Evolutionary conservation across 92 coral and sea anemone genomes (phyloP).

Genomic region (Scolanthus callimorphus): DNA sequence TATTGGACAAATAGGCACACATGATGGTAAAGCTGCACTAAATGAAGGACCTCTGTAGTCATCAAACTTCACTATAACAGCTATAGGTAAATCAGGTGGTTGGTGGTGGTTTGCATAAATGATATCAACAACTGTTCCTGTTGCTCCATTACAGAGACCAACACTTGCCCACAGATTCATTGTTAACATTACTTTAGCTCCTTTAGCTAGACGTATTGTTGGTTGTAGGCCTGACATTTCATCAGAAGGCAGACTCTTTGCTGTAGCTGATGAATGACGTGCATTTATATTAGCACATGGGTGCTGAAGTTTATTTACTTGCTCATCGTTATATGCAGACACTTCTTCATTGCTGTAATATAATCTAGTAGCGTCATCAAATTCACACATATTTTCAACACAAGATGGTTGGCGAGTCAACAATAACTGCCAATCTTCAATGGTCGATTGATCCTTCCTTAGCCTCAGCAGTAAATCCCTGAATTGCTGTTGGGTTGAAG

Average conservation of each 20-base stretch:
- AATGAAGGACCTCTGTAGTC: conserved; percentile 51
- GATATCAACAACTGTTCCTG: conserved; percentile 30
- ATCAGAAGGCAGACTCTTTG: conserved; percentile 12
- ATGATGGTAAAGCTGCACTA: conserved; percentile 34
- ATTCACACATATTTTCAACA: conserved; percentile 11
- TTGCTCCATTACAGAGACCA: conserved; percentile 53
- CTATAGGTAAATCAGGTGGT: conserved; percentile 56
- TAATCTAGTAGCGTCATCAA: conserved; percentile 26
- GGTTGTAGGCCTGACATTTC: conserved; percentile 40
- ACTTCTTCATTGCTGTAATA: conserved; percentile 38
- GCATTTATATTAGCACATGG: conserved; percentile 33
- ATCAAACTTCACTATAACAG: conserved; percentile 56
- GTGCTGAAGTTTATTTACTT: conserved; percentile 19
- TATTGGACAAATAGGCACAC: conserved; percentile 55
- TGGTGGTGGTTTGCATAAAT: conserved; percentile 34
- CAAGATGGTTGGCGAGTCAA: conserved; percentile 21
- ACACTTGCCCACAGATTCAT: conserved; percentile 44
- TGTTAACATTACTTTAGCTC: conserved; percentile 30
- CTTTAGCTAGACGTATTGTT: conserved; percentile 8
- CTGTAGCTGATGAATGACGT: conserved; percentile 19
- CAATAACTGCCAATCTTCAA: conserved; percentile 22
- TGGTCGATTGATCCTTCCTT: conserved; percentile 10
- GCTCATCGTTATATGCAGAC: conserved; percentile 12
- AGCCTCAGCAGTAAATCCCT: conserved; percentile 17
- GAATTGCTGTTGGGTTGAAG: conserved; percentile 32